Base-by-base conservation (phyloP, 2,888 invertebrate species). In the Dastarcus helophoroides region DNA sequence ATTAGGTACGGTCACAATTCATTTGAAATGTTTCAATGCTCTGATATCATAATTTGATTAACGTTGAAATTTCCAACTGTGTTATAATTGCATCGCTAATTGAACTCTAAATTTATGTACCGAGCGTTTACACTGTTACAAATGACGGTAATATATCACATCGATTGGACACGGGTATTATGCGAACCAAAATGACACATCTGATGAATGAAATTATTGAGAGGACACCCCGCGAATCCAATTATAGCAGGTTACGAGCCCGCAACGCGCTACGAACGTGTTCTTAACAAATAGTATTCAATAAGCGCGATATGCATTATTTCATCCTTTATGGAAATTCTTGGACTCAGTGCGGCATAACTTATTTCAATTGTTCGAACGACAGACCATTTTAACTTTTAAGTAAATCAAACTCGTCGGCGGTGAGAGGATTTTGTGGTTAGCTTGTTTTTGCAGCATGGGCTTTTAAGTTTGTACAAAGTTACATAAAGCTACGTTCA, bases 11-110 rank as follows among this genome's bases (percentile, higher is more conserved):
- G 31, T 35, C 23, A 27, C 27, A 31, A 14, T 27, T 31, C 31
- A 24, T 31, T 30, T 35, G 31, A 41, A 36, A 34, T 36, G 33
- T 38, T 37, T 41, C 38, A 37, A 26, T 32, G 35, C 35, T 41
- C 44, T 43, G 51, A 54, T 49, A 52, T 51, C 49, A 53, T 51
- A 52, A 51, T 54, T 53, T 50, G 50, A 53, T 54, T 48, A 50
- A 51, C 40, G 44, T 48, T 48, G 44, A 43, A 51, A 38, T 44
- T 43, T 38, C 51, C 53, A 43, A 46, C 53, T 36, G 53, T 26
- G 53, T 44, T 49, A 48, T 56, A 54, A 56, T 56, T 55, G 53
- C 54, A 50, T 51, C 43, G 48, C 51, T 56, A 56, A 56, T 56
- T 54, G 55, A 51, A 49, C 46, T 42, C 45, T 47, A 52, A 51